A percentile compares a stretch with the other conserved stretches of the same genome.
These are phyloP conservation scores for Catostomus latipinnis DNA, from an alignment of 2,797 vertebrate species.

Conservation along the genomic window DNA sequence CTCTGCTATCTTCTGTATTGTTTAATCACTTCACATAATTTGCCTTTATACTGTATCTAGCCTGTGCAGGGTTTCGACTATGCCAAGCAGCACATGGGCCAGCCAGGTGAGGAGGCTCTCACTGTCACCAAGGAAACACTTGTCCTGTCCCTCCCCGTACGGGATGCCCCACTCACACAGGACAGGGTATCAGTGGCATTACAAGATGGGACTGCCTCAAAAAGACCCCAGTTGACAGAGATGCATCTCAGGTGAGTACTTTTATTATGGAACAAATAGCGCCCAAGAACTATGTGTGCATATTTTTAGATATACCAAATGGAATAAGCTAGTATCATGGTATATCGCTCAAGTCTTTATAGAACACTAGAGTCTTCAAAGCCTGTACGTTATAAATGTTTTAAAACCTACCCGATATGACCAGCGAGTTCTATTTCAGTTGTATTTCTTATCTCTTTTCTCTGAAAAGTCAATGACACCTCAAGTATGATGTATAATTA, in stretches of 20 bases:
- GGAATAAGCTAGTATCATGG: conserved; percentile 34
- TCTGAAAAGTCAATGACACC: neutral
- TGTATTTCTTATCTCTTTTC: conserved; percentile 19
- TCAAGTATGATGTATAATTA: conserved; percentile 18
- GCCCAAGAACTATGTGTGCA: neutral
- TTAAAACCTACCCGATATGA: conserved; percentile 15
- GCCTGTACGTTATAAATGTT: conserved; percentile 19
- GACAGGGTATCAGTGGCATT: conserved; percentile 76
- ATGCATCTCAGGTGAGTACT: conserved; percentile 88
- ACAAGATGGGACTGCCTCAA: conserved; percentile 89
- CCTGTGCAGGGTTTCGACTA: conserved; percentile 98
- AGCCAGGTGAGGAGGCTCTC: conserved; percentile 89
- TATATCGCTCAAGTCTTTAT: conserved; percentile 28
- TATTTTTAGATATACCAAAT: conserved; percentile 23
- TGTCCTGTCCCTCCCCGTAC: conserved; percentile 87
- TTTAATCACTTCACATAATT: neutral
- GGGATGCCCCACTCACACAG: conserved; percentile 86
- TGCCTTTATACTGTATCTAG: conserved; percentile 69
- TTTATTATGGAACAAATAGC: conserved; percentile 9
- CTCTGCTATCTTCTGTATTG: too few relatives aligned
- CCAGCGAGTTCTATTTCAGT: neutral
- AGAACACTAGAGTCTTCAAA: conserved; percentile 34
- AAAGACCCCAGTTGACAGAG: conserved; percentile 90
- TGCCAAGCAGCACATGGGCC: conserved; percentile 96
- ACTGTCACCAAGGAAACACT: conserved; percentile 94